Conservation (phyloP, 2,113 vertebrate genomes). For the Lamprotornis superbus region DNA sequence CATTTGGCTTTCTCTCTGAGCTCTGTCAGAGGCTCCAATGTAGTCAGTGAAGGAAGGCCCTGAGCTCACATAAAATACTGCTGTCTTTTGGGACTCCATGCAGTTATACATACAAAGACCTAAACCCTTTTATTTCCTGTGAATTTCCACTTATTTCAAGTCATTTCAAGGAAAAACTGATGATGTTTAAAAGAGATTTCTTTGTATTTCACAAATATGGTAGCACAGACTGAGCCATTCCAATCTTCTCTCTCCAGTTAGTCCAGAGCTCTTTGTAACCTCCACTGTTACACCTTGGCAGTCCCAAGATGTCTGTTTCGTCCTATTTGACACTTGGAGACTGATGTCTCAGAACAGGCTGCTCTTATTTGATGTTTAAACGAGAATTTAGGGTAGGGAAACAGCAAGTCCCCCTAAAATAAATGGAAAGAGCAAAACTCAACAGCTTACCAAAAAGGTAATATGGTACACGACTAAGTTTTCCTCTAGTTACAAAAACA, state of each 20-base stretch:
- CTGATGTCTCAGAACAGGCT: neutral
- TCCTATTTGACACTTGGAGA: neutral
- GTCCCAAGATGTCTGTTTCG: neutral
- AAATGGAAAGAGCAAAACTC: neutral
- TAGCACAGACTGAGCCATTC: neutral
- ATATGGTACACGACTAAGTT: fast-evolving
- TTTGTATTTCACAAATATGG: neutral
- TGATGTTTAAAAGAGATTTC: neutral
- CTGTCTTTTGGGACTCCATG: neutral
- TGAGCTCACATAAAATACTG: neutral
- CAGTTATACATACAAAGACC: neutral
- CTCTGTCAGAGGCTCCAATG: neutral
- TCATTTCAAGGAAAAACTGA: neutral
- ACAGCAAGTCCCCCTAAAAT: neutral
- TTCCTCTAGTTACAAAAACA: neutral
- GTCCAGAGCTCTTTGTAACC: neutral
- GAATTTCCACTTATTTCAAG: neutral
- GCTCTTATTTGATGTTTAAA: neutral
- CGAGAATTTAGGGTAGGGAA: neutral
- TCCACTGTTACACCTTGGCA: fast-evolving
- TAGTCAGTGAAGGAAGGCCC: neutral
- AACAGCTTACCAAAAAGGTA: neutral
- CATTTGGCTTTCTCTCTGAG: neutral
- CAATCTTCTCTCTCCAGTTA: neutral
- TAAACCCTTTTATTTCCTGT: neutral